Conservation (phyloP, 2,888 invertebrate genomes). For the Sminthurides aquaticus region DNA sequence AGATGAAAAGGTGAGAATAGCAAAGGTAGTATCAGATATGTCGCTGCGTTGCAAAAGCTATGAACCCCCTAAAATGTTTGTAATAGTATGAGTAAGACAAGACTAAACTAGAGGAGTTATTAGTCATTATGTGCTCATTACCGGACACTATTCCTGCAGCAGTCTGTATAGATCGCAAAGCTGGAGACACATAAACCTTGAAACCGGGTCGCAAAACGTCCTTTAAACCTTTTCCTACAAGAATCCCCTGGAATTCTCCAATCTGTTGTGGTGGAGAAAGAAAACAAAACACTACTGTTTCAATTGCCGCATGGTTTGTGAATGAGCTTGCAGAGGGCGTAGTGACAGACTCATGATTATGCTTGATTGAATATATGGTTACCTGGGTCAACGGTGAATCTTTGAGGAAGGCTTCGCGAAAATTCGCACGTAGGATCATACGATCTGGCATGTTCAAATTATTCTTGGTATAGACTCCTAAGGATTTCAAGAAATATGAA, state of each 20-base stretch:
- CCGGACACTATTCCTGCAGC: too few relatives aligned
- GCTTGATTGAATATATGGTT: too few relatives aligned
- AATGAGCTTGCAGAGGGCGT: too few relatives aligned
- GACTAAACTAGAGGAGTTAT: neutral
- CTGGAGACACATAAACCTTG: conserved; percentile 79
- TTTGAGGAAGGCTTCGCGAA: conserved; percentile 64
- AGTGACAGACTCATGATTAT: too few relatives aligned
- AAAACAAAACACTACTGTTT: too few relatives aligned
- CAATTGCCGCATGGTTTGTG: too few relatives aligned
- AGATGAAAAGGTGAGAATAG: too few relatives aligned
- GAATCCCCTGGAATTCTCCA: conserved; percentile 71
- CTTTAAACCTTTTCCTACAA: conserved; percentile 71
- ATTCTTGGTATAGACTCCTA: conserved; percentile 60
- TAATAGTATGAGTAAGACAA: neutral
- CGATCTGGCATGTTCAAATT: conserved; percentile 86
- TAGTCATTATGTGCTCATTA: neutral
- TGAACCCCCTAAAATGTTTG: neutral
- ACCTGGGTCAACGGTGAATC: conserved; percentile 83
- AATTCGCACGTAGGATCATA: conserved; percentile 63
- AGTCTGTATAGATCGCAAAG: conserved; percentile 86
- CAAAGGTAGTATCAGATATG: too few relatives aligned
- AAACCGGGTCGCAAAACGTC: conserved; percentile 48
- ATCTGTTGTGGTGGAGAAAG: conserved; percentile 46
- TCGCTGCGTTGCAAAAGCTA: too few relatives aligned
- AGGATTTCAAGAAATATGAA: too few relatives aligned